Percentiles rank a stretch among this genome's conserved stretches.
Evolutionary conservation across 1,140 invertebrate genomes (phyloP).

Genomic region (Drosophila ficusphila): DNA sequence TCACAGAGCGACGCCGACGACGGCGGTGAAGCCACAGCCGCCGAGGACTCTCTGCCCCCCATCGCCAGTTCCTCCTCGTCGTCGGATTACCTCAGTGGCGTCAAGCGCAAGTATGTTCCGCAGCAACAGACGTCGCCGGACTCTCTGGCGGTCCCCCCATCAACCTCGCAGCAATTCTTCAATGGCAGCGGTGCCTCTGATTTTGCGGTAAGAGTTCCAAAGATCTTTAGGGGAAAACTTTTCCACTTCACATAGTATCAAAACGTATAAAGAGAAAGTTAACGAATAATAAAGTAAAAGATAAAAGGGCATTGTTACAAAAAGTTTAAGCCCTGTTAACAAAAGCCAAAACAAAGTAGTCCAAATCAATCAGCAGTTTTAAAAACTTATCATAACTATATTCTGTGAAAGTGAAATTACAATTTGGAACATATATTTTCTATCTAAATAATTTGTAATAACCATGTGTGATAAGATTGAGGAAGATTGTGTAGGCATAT

Average conservation of each 20-base stretch:
- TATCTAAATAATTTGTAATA: neutral
- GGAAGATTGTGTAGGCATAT: neutral
- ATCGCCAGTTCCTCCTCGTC: slow-evolving; percentile 13
- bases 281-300: neutral
- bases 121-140: slow-evolving; percentile 16
- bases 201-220: slow-evolving; percentile 60
- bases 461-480: neutral
- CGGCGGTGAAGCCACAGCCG: slow-evolving; percentile 42
- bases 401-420: too few relatives aligned
- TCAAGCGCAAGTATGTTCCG: slow-evolving; percentile 63
- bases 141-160: slow-evolving; percentile 9
- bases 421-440: slow-evolving; percentile 2
- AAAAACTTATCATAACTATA: too few relatives aligned
- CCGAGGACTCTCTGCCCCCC: slow-evolving; percentile 50
- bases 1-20: slow-evolving; percentile 76
- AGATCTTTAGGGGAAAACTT: too few relatives aligned
- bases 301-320: too few relatives aligned
- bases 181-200: slow-evolving; percentile 64
- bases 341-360: too few relatives aligned
- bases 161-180: slow-evolving; percentile 30
- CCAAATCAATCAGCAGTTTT: too few relatives aligned
- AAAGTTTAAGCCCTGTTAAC: too few relatives aligned
- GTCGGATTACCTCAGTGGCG: slow-evolving; percentile 60
- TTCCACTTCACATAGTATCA: too few relatives aligned
- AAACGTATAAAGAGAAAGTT: neutral